Evolutionary conservation across 2,888 invertebrate species (phyloP).

Genomic region (Phalera bucephala): DNA sequence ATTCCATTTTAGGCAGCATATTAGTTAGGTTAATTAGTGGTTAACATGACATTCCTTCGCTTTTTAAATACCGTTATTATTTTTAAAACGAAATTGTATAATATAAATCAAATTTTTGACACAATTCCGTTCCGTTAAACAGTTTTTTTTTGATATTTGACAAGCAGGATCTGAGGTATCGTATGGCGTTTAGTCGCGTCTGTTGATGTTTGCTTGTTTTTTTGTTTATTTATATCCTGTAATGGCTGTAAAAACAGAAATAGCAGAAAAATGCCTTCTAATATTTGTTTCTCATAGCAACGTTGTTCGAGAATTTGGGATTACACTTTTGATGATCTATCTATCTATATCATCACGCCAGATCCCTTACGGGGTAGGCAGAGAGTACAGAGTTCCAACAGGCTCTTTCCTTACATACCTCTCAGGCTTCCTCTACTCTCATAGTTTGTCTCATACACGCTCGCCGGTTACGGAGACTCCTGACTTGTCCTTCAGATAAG

Average conservation of each 20-base stretch:
- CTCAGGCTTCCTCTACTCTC: no score
- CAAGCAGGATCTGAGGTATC: slow-evolving; percentile 71
- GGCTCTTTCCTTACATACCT: no score
- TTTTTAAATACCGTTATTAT: slow-evolving; percentile 35
- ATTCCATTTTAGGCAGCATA: slow-evolving; percentile 47
- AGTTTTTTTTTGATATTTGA: slow-evolving; percentile 63
- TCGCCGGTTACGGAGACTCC: no score
- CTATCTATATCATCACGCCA: no score
- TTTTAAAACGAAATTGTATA: slow-evolving; percentile 29
- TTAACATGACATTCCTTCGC: slow-evolving; percentile 44
- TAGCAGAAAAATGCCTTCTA: no score
- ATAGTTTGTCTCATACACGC: no score
- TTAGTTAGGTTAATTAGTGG: slow-evolving; percentile 74
- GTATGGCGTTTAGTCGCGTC: slow-evolving; percentile 46
- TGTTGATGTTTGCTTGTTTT: slow-evolving; percentile 45
- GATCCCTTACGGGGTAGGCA: no score
- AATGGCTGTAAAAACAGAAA: background rate
- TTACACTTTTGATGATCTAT: no score
- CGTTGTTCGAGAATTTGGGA: no score
- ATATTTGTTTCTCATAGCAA: no score
- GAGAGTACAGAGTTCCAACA: no score
- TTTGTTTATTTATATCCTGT: slow-evolving; percentile 54
- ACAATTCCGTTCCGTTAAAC: slow-evolving; percentile 67
- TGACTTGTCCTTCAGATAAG: no score
- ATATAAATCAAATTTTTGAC: slow-evolving; percentile 73